Base-by-base conservation (phyloP, 1,140 invertebrate species). In the Marisa cornuarietis region DNA sequence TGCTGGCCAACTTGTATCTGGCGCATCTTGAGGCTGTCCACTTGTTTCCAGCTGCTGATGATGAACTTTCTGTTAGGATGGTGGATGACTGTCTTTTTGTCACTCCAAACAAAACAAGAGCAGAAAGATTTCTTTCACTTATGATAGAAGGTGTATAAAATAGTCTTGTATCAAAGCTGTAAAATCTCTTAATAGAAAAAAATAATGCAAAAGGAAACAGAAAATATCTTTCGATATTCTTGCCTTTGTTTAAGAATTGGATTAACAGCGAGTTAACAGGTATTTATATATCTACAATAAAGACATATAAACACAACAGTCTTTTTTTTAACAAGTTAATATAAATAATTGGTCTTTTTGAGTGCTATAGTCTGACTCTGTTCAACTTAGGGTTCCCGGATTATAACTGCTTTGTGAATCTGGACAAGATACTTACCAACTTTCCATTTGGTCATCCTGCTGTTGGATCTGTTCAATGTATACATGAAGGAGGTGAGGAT, bases 61-160 rank as follows among this genome's bases (percentile, higher is more conserved):
- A 84, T 42, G 86, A 86, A 62, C 72, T 88, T n/a, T 22, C 85
- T 78, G 83, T 88, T 80, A 85, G 87, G 54, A 80, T 85, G 31
- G 86, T 88, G 6, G 87, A 88, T 82, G 87, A 88, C 79, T 83
- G 79, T 71, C 76, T 87, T 20, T 86, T 85, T 81, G 71, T 88
- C n/a, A 85, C 87, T 16, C 86, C 87, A n/a, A 66, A 76, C 42
- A 80, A 78, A 66, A 71, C 81, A 0, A 81, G 75, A 24, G 87
- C 87, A 61, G 62, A 83, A 14, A 22, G 66, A 2, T 87, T 85
- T 63, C 66, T 86, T 13, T 24, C 72, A 9, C 82, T 51, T 16
- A 86, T 86, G 83, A 42, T 82, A 2, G 78, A 81, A 78, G 87
- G 86, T 87, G 24, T 51, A 10, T 18, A 66, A 14, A 75, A 26